A percentile compares a stretch with the other conserved stretches of the same genome.
These are phyloP conservation scores for Brachypodius melanocephalos DNA, from an alignment of 2,113 vertebrate species.

Conservation along the genomic window DNA sequence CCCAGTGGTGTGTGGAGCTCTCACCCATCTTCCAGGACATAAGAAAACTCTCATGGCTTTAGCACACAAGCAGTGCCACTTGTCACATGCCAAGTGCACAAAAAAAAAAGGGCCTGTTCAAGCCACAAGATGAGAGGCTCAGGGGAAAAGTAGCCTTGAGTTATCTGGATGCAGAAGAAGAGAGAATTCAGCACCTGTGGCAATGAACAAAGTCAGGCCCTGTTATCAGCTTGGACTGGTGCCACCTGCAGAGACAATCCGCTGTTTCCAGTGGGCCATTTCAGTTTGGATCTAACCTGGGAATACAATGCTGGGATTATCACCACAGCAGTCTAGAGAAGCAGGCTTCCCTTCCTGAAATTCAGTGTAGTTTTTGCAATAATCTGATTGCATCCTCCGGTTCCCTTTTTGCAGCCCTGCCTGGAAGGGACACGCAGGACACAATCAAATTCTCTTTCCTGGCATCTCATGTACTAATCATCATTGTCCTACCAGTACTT, in stretches of 20 bases:
- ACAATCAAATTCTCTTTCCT: background rate
- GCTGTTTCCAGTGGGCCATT: background rate
- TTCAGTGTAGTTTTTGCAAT: background rate
- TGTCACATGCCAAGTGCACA: background rate
- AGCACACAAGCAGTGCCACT: background rate
- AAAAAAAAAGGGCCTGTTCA: background rate
- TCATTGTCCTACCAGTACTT: background rate
- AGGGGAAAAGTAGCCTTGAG: constrained; percentile 21
- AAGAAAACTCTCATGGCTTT: background rate
- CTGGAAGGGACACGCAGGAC: background rate
- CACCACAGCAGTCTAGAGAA: background rate
- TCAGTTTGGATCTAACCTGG: background rate
- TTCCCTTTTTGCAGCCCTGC: background rate
- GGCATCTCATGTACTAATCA: background rate
- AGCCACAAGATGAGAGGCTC: background rate
- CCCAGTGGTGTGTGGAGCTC: background rate
- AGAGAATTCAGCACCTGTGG: constrained; percentile 34
- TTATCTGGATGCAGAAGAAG: constrained; percentile 6
- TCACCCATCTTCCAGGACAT: background rate
- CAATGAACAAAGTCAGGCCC: background rate
- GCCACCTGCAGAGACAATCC: constrained; percentile 2
- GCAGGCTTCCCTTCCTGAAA: background rate
- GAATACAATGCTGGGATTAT: background rate
- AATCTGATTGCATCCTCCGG: background rate
- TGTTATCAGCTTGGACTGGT: constrained; percentile 9